Base-by-base conservation (phyloP, 1,140 invertebrate species). In the Harpegnathos saltator region DNA sequence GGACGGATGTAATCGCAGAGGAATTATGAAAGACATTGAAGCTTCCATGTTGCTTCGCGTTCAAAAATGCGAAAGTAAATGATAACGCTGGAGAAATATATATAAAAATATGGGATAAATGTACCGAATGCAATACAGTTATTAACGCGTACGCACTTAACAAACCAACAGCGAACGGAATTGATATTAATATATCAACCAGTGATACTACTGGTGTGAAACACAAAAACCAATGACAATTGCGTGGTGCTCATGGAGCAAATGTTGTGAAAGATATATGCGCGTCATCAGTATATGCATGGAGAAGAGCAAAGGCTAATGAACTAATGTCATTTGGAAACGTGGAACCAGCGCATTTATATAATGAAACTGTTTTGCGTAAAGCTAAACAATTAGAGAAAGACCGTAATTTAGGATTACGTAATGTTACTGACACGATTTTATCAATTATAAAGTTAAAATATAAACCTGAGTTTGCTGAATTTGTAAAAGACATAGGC, bases 321-420 rank as follows among this genome's bases (percentile, higher is more conserved):
- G 61, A 63, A 63, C 2, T 38, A 63, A 63, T 63, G 61, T n/a
- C 29, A 12, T 63, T 63, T 38, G 61, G 61, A n/a, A n/a, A 63
- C 7, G 33, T 63, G n/a, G 61, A 63, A 4, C 61, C 61, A 9
- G 61, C 61, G 5, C 61, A 63, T n/a, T 11, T 63, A 19, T 63
- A 63, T 15, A 63, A 17, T 29, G 58, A 59, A n/a, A n/a, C n/a
- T n/a, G n/a, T n/a, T n/a, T n/a, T n/a, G n/a, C n/a, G n/a, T n/a
- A n/a, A n/a, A n/a, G n/a, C n/a, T n/a, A n/a, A n/a, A n/a, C n/a
- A n/a, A n/a, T n/a, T n/a, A n/a, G n/a, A n/a, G n/a, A n/a, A n/a
- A n/a, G n/a, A n/a, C n/a, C n/a, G n/a, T n/a, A n/a, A n/a, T n/a
- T n/a, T n/a, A n/a, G n/a, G n/a, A n/a, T n/a, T n/a, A n/a, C n/a